These are phyloP conservation scores for Monoplex corrugatus DNA, from an alignment of 2,888 invertebrate species.

Conservation along the genomic window DNA sequence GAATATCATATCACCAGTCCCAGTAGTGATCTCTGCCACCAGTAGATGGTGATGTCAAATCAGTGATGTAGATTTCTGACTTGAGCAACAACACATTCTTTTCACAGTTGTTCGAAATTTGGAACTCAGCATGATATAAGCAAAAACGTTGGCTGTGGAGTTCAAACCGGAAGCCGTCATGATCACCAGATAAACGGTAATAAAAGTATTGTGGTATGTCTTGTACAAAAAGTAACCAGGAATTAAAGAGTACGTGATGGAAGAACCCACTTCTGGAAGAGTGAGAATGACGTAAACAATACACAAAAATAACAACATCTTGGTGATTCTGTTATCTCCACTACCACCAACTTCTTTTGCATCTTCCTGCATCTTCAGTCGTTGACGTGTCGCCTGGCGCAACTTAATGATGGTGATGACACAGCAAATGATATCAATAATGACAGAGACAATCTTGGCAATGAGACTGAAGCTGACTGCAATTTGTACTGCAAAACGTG, in stretches of 20 bases:
- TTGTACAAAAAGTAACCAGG: background rate
- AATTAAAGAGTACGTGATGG: background rate
- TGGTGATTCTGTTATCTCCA: background rate
- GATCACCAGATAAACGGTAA: background rate
- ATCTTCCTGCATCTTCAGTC: background rate
- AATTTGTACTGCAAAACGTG: background rate
- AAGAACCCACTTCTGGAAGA: background rate
- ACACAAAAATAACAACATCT: background rate
- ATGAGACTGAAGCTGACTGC: background rate
- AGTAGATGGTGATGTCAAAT: background rate
- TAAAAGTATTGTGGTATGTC: background rate
- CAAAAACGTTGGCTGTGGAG: background rate
- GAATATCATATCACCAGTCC: too few relatives aligned
- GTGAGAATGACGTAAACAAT: background rate
- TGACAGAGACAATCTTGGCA: background rate
- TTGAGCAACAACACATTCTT: background rate
- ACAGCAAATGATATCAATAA: background rate
- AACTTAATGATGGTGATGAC: background rate
- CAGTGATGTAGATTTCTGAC: background rate
- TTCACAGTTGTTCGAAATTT: background rate
- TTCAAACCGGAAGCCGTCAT: background rate
- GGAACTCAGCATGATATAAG: background rate
- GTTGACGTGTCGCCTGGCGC: background rate
- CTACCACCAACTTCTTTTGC: background rate
- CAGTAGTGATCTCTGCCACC: too few relatives aligned